These are phyloP conservation scores for Bostrychus sinensis DNA, from an alignment of 2,113 vertebrate genomes.

Conservation along the genomic window DNA sequence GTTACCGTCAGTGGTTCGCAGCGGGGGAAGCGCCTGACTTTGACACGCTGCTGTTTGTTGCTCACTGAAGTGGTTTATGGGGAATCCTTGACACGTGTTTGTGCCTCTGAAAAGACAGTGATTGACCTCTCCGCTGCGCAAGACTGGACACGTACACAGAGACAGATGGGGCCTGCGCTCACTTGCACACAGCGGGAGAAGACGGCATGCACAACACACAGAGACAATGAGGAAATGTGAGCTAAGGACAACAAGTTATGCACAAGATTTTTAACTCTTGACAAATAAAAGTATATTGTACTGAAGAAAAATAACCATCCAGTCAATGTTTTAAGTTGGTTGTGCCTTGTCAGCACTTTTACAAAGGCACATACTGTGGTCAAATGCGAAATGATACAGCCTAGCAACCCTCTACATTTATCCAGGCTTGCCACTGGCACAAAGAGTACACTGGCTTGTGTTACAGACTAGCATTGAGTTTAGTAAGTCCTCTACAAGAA, in stretches of 20 bases:
- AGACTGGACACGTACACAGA: not conserved
- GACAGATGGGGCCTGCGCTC: not conserved
- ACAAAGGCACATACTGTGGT: too few species aligned
- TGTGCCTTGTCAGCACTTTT: too few species aligned
- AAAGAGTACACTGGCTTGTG: too few species aligned
- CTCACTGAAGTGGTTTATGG: not conserved
- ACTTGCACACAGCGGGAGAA: not conserved
- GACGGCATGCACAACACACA: not conserved
- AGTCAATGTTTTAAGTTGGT: too few species aligned
- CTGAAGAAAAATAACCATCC: too few species aligned
- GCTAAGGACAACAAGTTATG: not conserved
- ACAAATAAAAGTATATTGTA: too few species aligned
- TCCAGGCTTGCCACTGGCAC: too few species aligned
- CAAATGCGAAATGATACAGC: too few species aligned
- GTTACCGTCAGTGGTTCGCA: constrained; percentile 17
- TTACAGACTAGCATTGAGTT: too few species aligned
- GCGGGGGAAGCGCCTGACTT: not conserved
- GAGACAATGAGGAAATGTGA: not conserved
- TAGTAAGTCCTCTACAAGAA: too few species aligned
- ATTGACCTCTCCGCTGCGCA: constrained; percentile 4
- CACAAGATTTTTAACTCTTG: too few species aligned
- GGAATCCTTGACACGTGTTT: not conserved
- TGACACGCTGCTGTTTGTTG: not conserved
- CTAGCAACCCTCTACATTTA: too few species aligned
- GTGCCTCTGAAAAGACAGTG: not conserved